Evolutionary conservation across 2,797 vertebrate genomes (phyloP), one percentile per base, ranked within the genome.

Genomic region (Eremophila alpestris): DNA sequence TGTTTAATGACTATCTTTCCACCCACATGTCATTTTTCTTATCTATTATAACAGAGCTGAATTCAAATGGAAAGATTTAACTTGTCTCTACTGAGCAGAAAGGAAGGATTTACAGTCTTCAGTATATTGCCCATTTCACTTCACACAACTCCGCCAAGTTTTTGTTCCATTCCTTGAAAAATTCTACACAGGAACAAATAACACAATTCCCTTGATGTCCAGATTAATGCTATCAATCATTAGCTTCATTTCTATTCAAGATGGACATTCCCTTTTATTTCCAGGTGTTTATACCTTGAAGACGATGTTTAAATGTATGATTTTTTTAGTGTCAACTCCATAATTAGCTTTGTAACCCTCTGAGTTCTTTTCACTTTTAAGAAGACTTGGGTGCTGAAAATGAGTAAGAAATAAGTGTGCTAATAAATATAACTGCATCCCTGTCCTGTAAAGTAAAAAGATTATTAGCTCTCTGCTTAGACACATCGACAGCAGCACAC

Each of bases 1-100:
- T 43, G 46, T 80, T 89, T 94, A 92, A 94, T 94, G 60, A 94
- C 56, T 93, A 40, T 87, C 90, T 90, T 90, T 83, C 54, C 43
- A 89, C 52, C 24, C 32, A 0, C 34, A 74, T 90, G 43, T 32
- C n/a, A 92, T 92, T 87, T 83, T 93, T 89, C 52, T 92, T 94
- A 92, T 89, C 87, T 92, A 36, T 74, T 92, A 43, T 58, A 87
- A 90, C 59, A 85, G 64, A 96, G 69, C 49, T 60, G 24, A 89
- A 93, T 85, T 87, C 40, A 93, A 95, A 80, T 55, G 23, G 71
- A 85, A 92, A 77, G 58, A 91, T 77, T 83, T 91, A 89, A 29
- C 83, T 93, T 95, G 81, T 89, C 78, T 87, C 75, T 68, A 23
- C 56, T 60, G 75, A 90, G 60, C 67, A 90, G 92, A 86, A 94